phyloP scores from a whole-genome alignment of 2,113 vertebrate genomes.

The Eclectus roratus region DNA sequence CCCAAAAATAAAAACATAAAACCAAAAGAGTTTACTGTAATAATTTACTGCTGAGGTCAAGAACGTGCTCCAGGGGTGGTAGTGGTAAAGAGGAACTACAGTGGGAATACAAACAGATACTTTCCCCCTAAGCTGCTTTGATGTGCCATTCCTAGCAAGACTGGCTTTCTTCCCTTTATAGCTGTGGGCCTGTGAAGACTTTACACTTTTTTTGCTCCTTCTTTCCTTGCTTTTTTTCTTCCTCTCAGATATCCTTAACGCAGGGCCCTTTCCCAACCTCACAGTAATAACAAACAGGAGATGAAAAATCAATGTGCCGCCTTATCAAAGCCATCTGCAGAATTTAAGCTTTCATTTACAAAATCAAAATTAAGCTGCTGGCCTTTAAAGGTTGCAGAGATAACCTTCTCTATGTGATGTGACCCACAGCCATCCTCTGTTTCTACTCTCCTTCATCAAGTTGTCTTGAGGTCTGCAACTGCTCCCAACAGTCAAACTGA shows the following conservation, averaged over 20 bases:
- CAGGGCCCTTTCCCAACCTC: neutral
- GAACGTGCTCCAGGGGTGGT: slow-evolving; percentile 19
- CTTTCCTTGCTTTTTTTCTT: neutral
- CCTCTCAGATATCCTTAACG: neutral
- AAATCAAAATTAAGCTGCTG: slow-evolving; percentile 57
- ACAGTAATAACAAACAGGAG: slow-evolving; percentile 65
- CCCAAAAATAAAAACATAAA: neutral
- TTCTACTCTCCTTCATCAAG: neutral
- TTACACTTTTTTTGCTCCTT: neutral
- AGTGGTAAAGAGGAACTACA: slow-evolving; percentile 1
- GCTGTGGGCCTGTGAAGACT: neutral
- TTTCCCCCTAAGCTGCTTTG: slow-evolving; percentile 51
- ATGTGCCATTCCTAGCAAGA: slow-evolving; percentile 32
- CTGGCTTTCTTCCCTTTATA: slow-evolving; percentile 15
- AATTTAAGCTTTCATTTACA: slow-evolving; percentile 61
- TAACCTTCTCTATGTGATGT: slow-evolving; percentile 46
- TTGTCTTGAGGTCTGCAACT: neutral
- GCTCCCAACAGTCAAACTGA: neutral
- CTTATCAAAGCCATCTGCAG: slow-evolving; percentile 64
- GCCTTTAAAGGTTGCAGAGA: slow-evolving; percentile 58
- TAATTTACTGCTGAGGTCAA: slow-evolving; percentile 48
- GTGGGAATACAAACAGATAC: slow-evolving; percentile 48
- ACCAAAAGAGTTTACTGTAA: neutral
- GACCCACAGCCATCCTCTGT: slow-evolving; percentile 6
- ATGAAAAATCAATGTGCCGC: slow-evolving; percentile 40